Percentiles rank a stretch among this genome's conserved stretches.
phyloP scores from a whole-genome alignment of 2,113 vertebrate genomes.

The Stegastes partitus region DNA sequence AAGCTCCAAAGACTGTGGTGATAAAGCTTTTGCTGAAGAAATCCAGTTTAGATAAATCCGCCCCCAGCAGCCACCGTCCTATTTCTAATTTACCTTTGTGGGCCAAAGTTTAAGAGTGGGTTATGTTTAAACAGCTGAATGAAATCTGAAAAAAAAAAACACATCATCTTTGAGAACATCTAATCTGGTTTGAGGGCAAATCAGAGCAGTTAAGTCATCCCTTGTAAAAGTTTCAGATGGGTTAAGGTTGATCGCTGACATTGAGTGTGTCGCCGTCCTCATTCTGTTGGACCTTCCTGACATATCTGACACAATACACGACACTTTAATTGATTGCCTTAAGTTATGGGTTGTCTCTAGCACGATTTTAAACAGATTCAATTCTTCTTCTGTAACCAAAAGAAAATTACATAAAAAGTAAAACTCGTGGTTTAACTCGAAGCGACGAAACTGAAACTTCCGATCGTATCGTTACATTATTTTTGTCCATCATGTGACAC shows the following conservation, averaged over 20 bases:
- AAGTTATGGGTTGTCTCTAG: constrained; percentile 63
- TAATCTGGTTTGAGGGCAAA: constrained; percentile 37
- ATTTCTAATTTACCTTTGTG: constrained; percentile 59
- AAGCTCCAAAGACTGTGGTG: constrained; percentile 21
- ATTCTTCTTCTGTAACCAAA: constrained; percentile 18
- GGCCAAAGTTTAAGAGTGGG: constrained; percentile 52
- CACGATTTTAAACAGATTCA: constrained; percentile 22
- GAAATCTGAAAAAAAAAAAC: constrained; percentile 23
- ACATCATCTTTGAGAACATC: constrained; percentile 25
- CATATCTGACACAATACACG: constrained; percentile 56
- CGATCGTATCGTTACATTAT: background rate
- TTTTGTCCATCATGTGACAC: constrained; percentile 35
- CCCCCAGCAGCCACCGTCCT: constrained; percentile 44
- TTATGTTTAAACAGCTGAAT: constrained; percentile 53
- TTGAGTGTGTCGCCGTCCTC: constrained; percentile 42
- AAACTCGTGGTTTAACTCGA: constrained; percentile 23
- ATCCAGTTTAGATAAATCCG: constrained; percentile 48
- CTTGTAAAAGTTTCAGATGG: constrained; percentile 19
- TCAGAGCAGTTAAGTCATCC: constrained; percentile 12
- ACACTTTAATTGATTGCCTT: constrained; percentile 71
- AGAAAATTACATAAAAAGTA: constrained; percentile 13
- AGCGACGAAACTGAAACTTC: constrained; percentile 19
- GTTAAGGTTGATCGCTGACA: constrained; percentile 55
- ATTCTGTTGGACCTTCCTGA: constrained; percentile 60
- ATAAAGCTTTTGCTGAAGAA: constrained; percentile 46